Evolutionary conservation across 2,797 vertebrate species (phyloP).

Genomic region (Notolepis coatsorum): DNA sequence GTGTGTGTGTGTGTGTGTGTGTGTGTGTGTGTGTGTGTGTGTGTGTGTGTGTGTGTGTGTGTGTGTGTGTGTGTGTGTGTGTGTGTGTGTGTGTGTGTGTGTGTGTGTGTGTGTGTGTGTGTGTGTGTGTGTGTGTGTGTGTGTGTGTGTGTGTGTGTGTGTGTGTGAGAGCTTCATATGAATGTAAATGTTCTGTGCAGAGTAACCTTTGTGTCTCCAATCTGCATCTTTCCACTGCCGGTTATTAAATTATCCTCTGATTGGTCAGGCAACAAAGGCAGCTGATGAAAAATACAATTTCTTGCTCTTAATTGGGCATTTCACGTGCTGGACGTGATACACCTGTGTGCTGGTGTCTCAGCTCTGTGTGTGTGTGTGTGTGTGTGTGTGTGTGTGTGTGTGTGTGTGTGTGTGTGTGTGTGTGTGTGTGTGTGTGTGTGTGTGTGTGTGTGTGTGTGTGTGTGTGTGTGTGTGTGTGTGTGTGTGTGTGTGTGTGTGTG

Average conservation of each 20-base stretch:
- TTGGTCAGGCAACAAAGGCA: slow-evolving; percentile 92
- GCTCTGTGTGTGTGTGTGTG: slow-evolving; percentile 44
- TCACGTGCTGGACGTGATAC: slow-evolving; percentile 88
- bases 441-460: neutral
- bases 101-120: slow-evolving; percentile 22
- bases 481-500: slow-evolving; percentile 7
- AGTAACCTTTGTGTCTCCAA: slow-evolving; percentile 91
- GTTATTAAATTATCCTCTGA: slow-evolving; percentile 95
- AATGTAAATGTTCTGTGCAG: slow-evolving; percentile 83
- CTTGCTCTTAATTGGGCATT: slow-evolving; percentile 96
- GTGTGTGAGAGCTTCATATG: slow-evolving; percentile 66
- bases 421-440: slow-evolving; percentile 44
- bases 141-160: neutral
- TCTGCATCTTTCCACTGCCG: slow-evolving; percentile 87
- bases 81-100: slow-evolving; percentile 36
- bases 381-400: slow-evolving; percentile 14
- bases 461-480: neutral
- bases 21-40: slow-evolving; percentile 16
- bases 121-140: slow-evolving; percentile 29
- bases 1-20: slow-evolving; percentile 41
- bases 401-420: slow-evolving; percentile 9
- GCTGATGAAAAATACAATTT: slow-evolving; percentile 92
- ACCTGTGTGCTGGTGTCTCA: slow-evolving; percentile 86
- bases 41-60: slow-evolving; percentile 35
- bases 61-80: slow-evolving; percentile 9